Evolutionary conservation across 2,888 invertebrate genomes (phyloP).

Genomic region (Proisotoma minuta): DNA sequence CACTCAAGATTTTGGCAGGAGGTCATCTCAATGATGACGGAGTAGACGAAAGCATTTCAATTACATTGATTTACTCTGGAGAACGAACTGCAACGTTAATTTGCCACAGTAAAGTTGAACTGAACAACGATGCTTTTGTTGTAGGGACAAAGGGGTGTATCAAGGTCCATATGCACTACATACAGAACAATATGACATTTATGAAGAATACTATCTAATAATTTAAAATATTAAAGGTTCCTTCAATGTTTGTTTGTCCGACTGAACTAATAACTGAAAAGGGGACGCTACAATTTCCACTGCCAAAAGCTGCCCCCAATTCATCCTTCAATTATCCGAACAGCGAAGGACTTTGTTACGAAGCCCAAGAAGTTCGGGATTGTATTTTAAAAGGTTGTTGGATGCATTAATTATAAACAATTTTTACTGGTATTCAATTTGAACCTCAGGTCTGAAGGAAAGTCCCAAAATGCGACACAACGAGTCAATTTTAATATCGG

Average conservation of each 20-base stretch:
- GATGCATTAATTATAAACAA: background rate
- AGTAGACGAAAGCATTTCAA: constrained; percentile 64
- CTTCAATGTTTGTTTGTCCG: constrained; percentile 67
- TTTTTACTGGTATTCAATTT: background rate
- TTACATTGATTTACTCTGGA: constrained; percentile 62
- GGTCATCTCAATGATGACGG: constrained; percentile 68
- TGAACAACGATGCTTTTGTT: constrained; percentile 63
- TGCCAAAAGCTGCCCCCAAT: constrained; percentile 57
- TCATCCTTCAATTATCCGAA: constrained; percentile 63
- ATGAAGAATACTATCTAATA: background rate
- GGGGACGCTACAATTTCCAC: constrained; percentile 60
- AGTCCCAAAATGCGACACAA: constrained; percentile 64
- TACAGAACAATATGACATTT: background rate
- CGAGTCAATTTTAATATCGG: constrained; percentile 66
- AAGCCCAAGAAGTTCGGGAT: constrained; percentile 70
- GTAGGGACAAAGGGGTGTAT: constrained; percentile 67
- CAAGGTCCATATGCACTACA: constrained; percentile 51
- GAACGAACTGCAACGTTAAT: constrained; percentile 63
- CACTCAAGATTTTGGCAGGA: constrained; percentile 61
- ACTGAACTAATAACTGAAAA: constrained; percentile 63
- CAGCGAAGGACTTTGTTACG: constrained; percentile 68
- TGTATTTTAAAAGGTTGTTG: constrained; percentile 62
- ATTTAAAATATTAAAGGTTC: constrained; percentile 46
- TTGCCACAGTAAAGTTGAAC: constrained; percentile 56
- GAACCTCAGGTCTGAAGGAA: constrained; percentile 59